phyloP scores from a whole-genome alignment of 2,888 invertebrate species.

The Yponomeuta sedellus region DNA sequence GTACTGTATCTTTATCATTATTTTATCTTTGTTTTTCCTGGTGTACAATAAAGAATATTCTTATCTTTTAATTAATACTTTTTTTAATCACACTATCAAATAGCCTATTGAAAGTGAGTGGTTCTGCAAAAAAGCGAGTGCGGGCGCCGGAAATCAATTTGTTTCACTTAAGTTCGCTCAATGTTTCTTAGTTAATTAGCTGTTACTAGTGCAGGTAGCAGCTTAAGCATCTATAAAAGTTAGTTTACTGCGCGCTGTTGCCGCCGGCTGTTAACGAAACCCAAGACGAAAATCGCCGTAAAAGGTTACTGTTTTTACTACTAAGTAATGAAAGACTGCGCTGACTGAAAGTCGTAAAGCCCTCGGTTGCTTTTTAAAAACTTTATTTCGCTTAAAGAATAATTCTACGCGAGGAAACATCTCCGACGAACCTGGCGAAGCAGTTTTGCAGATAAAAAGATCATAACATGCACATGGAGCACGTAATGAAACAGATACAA shows the following conservation, averaged over 20 bases:
- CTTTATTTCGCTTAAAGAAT: slow-evolving; percentile 7
- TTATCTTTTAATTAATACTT: no score
- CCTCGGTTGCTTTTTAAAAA: not conserved
- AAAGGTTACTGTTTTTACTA: slow-evolving; percentile 10
- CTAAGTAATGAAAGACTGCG: slow-evolving; percentile 10
- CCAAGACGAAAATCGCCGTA: slow-evolving; percentile 7
- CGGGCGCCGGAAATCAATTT: not conserved
- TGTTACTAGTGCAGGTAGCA: slow-evolving; percentile 11
- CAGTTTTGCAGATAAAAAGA: not conserved
- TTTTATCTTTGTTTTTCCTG: no score
- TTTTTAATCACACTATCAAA: no score
- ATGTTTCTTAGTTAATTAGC: slow-evolving; percentile 9
- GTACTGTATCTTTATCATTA: no score
- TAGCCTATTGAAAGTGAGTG: not conserved
- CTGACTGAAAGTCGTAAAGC: slow-evolving; percentile 7
- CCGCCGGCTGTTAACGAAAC: slow-evolving; percentile 6
- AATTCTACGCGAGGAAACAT: not conserved
- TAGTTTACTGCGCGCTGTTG: slow-evolving; percentile 4
- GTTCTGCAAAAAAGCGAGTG: not conserved
- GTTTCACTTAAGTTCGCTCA: not conserved
- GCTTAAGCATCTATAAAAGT: slow-evolving; percentile 10
- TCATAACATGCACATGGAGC: not conserved
- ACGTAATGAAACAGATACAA: no score
- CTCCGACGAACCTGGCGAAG: not conserved
- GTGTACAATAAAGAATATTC: no score